A percentile compares a stretch with the other conserved stretches of the same genome.
phyloP scores from a whole-genome alignment of 2,888 invertebrate genomes.

The Euplagia quadripunctaria region DNA sequence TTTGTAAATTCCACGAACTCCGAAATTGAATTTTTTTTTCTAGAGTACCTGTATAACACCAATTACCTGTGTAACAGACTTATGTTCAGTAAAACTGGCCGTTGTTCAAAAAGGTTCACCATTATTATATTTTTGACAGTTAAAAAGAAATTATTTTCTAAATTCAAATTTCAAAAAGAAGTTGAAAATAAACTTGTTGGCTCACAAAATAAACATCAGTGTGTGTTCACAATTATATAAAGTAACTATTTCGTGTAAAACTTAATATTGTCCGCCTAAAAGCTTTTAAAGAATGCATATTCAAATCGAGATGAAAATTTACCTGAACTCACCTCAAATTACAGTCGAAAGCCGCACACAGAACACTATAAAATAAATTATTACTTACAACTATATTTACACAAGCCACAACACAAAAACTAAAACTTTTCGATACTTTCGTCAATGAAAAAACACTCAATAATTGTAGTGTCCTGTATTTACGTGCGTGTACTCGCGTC shows the following conservation, averaged over 20 bases:
- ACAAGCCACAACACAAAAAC: conserved; percentile 61
- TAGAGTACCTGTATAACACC: too few species aligned
- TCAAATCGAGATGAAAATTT: background rate
- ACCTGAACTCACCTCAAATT: conserved; percentile 61
- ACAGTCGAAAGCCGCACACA: conserved; percentile 47
- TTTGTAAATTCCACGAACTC: too few species aligned
- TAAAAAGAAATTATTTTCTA: background rate
- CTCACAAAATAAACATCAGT: background rate
- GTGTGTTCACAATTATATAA: background rate
- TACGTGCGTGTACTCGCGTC: conserved; percentile 35
- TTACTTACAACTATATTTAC: conserved; percentile 39
- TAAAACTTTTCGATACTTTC: conserved; percentile 30
- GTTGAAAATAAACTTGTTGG: background rate
- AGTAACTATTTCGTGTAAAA: background rate
- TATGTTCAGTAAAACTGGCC: background rate
- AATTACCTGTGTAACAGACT: background rate
- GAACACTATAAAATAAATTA: conserved; percentile 46
- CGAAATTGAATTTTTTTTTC: too few species aligned
- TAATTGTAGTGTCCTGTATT: conserved; percentile 15
- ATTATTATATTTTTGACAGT: background rate
- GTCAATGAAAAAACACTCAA: conserved; percentile 32
- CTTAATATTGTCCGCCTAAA: background rate
- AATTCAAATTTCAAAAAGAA: background rate
- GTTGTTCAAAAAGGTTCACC: background rate
- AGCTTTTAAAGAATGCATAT: background rate